Base-by-base conservation (phyloP, 2,888 invertebrate genomes). In the Eristalinus aeneus region DNA sequence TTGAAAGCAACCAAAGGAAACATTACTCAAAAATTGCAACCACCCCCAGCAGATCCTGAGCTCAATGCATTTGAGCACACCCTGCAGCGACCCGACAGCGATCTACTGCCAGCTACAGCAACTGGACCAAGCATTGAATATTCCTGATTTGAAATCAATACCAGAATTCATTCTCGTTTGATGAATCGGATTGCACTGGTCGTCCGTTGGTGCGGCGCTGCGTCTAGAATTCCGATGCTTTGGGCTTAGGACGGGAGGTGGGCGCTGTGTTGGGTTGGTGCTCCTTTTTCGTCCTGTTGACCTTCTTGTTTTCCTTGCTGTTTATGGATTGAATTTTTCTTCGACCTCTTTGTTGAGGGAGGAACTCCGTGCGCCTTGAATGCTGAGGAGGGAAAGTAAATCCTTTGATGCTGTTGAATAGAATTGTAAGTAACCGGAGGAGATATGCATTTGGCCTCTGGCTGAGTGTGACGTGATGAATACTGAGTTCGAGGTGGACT, bases 81-180 rank as follows among this genome's bases (percentile, higher is more conserved):
- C 46, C 46, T 1, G 16, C 46, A 16, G 8, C 8, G 46, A 46
- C n/a, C 46, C 12, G 39, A 4, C 39, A 46, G 46, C 46, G 9
- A 9, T 34, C 4, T 6, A 5, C 32, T 32, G 8, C 34, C 34
- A 10, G 10, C 34, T 32, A 32, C 4, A 32, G 32, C 39, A 39
- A n/a, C 39, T 12, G 46, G 46, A 46, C 46, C 16, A 8, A 16
- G 27, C 64, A 64, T 74, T 64, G 73, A 74, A 74, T 74, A 74
- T 74, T 74, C 73, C 16, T 36, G 54, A 74, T 65, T 74, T 53
- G 27, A 65, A 74, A 74, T 74, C 73, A 56, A 74, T 64, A 74
- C 64, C 46, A 2, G 32, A 73, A 16, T 74, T 54, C 36, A 74
- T 39, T 31, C 32, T 73, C 32, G 27, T 63, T 73, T 32, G 34